Evolutionary conservation across 2,888 invertebrate species (phyloP), one percentile per base, ranked within the genome.

Genomic region (Hemaris fuciformis): DNA sequence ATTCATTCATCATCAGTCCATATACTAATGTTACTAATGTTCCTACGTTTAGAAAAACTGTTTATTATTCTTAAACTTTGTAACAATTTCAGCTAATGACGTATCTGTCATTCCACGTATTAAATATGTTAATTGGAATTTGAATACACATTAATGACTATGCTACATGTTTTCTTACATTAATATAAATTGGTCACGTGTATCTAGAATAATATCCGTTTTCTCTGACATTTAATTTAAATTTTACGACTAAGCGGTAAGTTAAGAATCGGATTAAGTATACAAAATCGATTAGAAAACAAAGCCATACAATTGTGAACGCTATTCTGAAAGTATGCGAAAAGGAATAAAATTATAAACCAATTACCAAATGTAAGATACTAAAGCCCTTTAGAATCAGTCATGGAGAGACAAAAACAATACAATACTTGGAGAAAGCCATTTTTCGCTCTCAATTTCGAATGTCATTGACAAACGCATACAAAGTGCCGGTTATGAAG

Each of bases 151-250:
- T 38, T 5, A 38, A 38, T 38, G 38, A 38, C n/a, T 38, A 38
- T 38, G n/a, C n/a, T 22, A 3, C 18, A 20, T 43, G 27, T 41
- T 41, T 8, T 18, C 15, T 34, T 48, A 53, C 53, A 18, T 23
- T n/a, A 3, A 53, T 13, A 3, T 23, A 23, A 60, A 62, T 57
- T 53, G 62, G 34, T 41, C 31, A 38, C 31, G 58, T 58, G 57
- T 34, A 63, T 42, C 60, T 56, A 64, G 48, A 64, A 34, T 56
- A 42, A 63, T 65, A 69, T 59, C 42, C 58, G 66, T 64, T 72
- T 74, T 74, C 66, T 72, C 71, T 70, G 65, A 64, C 56, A 64
- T 70, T 70, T 65, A 61, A 72, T 72, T 62, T 62, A 62, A 64
- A 73, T 68, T 61, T 53, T 61, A 64, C 60, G 53, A 42, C 62